These are phyloP conservation scores for Datnioides undecimradiatus DNA, from an alignment of 2,113 vertebrate genomes.

Conservation along the genomic window DNA sequence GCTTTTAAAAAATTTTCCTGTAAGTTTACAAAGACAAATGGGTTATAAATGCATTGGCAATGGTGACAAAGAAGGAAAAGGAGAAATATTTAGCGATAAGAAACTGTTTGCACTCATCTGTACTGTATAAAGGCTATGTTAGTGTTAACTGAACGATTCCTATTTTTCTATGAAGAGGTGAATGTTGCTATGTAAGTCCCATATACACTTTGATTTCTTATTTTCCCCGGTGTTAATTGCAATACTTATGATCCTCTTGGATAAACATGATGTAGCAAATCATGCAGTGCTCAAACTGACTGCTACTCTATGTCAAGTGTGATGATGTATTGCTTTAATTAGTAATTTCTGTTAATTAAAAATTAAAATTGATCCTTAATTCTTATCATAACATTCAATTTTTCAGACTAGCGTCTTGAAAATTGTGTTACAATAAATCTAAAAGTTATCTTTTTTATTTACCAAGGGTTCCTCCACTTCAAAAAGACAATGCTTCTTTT, in stretches of 20 bases:
- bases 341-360: constrained; percentile 49
- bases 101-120: constrained; percentile 37
- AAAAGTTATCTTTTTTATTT: constrained; percentile 17
- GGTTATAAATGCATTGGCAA: constrained; percentile 23
- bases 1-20: constrained; percentile 10
- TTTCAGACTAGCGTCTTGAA: constrained; percentile 34
- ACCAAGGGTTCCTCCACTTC: constrained; percentile 7
- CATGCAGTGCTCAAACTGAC: constrained; percentile 64
- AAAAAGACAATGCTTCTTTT: not conserved
- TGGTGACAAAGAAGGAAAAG: constrained; percentile 5
- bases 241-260: constrained; percentile 79
- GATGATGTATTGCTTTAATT: constrained; percentile 73
- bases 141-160: constrained; percentile 57
- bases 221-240: constrained; percentile 69
- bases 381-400: constrained; percentile 35
- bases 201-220: constrained; percentile 31
- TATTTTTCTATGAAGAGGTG: constrained; percentile 74
- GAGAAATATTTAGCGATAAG: constrained; percentile 19
- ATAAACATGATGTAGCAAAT: constrained; percentile 83
- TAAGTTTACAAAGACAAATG: constrained; percentile 19
- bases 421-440: constrained; percentile 6
- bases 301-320: constrained; percentile 78
- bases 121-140: constrained; percentile 59
- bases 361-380: constrained; percentile 49
- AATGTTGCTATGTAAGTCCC: constrained; percentile 61